These are phyloP conservation scores for Amblyopsis rosae DNA, from an alignment of 2,113 vertebrate species.

Conservation along the genomic window DNA sequence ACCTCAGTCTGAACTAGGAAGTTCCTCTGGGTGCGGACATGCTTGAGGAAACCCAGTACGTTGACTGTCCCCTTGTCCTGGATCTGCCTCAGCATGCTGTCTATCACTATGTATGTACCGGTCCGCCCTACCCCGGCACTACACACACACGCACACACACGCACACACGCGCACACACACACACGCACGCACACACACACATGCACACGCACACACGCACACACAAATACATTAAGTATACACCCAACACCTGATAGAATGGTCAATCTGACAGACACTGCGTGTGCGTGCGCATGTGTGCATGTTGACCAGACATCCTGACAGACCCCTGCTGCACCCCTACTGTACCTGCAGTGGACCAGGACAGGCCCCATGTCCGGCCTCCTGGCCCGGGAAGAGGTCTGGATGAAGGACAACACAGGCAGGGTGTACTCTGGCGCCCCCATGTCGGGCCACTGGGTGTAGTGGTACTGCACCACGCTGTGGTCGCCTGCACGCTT, in stretches of 20 bases:
- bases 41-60: conserved; percentile 93
- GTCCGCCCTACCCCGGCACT: conserved; percentile 96
- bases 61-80: conserved; percentile 90
- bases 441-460: conserved; percentile 99
- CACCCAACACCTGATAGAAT: too few relatives aligned
- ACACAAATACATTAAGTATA: background rate
- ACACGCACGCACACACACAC: background rate
- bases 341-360: conserved; percentile 91
- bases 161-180: conserved; percentile 10
- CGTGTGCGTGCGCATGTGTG: too few relatives aligned
- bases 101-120: conserved; percentile 94
- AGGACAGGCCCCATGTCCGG: conserved; percentile 88
- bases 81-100: conserved; percentile 97
- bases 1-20: conserved; percentile 98
- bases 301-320: too few relatives aligned
- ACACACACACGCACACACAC: conserved; percentile 15
- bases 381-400: conserved; percentile 82
- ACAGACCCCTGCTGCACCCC: background rate
- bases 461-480: conserved; percentile 93
- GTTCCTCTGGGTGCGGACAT: conserved; percentile 96
- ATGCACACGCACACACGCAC: conserved; percentile 7
- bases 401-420: conserved; percentile 90
- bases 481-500: conserved; percentile 83
- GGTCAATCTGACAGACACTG: too few relatives aligned
- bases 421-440: conserved; percentile 93